A percentile compares a stretch with the other conserved stretches of the same genome.
phyloP scores from a whole-genome alignment of 2,797 vertebrate species.

The Hypotaenidia philippensis region DNA sequence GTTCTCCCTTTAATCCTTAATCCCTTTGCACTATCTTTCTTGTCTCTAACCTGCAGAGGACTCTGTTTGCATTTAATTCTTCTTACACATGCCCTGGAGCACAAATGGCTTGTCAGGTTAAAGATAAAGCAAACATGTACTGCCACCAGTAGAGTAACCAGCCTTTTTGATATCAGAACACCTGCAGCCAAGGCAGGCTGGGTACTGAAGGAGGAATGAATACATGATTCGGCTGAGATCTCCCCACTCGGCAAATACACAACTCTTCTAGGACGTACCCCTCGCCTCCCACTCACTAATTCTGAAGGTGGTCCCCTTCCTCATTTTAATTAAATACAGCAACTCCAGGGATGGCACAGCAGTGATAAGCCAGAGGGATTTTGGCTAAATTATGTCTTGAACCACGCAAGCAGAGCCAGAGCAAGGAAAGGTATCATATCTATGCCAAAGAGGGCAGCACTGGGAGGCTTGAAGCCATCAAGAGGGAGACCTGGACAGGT shows the following conservation, averaged over 20 bases:
- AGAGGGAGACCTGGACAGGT: not conserved
- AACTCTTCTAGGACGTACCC: not conserved
- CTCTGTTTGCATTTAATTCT: constrained; percentile 78
- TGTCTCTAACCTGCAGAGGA: constrained; percentile 75
- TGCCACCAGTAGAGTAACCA: constrained; percentile 61
- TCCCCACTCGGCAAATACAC: not conserved
- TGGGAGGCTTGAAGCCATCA: not conserved
- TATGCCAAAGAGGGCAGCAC: not conserved
- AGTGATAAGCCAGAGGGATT: not conserved
- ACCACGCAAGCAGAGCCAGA: not conserved
- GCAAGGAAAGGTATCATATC: not conserved
- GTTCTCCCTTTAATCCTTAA: constrained; percentile 76
- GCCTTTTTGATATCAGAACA: constrained; percentile 34
- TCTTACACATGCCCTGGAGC: constrained; percentile 73
- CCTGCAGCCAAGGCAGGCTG: constrained; percentile 11
- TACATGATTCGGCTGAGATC: not conserved
- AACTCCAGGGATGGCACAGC: not conserved
- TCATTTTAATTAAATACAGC: not conserved
- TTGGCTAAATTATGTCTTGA: not conserved
- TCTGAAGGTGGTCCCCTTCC: not conserved
- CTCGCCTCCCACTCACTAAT: not conserved
- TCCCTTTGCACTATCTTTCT: constrained; percentile 73
- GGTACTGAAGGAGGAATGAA: not conserved
- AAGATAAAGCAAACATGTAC: constrained; percentile 71
- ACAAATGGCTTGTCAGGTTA: constrained; percentile 75